phyloP scores from a whole-genome alignment of 2,113 vertebrate species.

The Stomatorhinus ivindoensis region DNA sequence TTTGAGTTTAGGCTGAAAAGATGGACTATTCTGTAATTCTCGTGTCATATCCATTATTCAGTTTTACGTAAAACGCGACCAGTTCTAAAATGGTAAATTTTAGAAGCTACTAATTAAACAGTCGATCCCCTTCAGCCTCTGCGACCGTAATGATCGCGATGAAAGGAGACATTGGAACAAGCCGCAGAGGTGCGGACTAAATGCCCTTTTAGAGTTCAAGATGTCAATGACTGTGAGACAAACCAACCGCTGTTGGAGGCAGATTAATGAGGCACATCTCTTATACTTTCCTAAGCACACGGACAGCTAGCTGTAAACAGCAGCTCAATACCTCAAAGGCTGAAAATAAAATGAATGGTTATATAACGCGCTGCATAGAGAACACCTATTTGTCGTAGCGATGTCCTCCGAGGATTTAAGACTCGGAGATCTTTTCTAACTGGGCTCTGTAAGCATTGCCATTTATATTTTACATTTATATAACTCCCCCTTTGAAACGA shows the following conservation, averaged over 20 bases:
- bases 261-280: neutral
- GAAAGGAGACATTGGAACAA: neutral
- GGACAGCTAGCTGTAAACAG: neutral
- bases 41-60: neutral
- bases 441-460: neutral
- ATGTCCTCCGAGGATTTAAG: neutral
- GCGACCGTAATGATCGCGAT: neutral
- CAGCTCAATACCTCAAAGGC: neutral
- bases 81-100: neutral
- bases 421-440: neutral
- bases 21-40: neutral
- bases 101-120: neutral
- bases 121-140: neutral
- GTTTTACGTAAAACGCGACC: neutral
- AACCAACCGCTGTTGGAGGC: neutral
- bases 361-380: neutral
- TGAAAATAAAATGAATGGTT: neutral
- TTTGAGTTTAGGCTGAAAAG: neutral
- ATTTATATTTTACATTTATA: neutral
- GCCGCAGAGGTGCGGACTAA: neutral
- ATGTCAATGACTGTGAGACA: neutral
- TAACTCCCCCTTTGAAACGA: neutral
- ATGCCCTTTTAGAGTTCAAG: neutral
- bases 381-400: neutral
- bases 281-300: neutral